Conservation (phyloP, 2,113 vertebrate species). For the Glaucidium brasilianum region DNA sequence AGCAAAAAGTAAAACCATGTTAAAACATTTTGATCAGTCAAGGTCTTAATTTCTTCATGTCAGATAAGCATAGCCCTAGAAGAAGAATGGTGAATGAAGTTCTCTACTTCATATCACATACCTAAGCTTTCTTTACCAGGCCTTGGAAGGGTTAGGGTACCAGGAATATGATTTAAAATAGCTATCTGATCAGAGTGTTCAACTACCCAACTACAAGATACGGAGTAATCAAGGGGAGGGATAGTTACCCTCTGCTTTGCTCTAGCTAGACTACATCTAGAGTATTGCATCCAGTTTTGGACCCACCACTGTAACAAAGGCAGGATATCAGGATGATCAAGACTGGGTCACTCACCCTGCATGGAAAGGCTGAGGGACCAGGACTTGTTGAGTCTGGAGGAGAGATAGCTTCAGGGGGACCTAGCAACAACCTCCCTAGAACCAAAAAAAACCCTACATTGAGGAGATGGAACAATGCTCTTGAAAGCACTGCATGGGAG, state of each 20-base stretch:
- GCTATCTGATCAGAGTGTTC: not conserved
- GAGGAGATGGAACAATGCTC: not conserved
- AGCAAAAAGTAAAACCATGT: not conserved
- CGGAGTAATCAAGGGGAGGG: not conserved
- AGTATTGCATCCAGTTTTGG: not conserved
- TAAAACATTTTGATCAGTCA: not conserved
- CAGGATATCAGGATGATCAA: not conserved
- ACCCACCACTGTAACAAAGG: rapidly evolving
- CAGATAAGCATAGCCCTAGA: not conserved
- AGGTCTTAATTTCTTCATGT: not conserved
- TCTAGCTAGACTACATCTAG: not conserved
- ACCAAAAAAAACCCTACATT: not conserved
- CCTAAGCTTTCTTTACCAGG: not conserved
- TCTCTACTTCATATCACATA: not conserved
- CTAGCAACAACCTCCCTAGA: not conserved
- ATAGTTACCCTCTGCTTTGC: not conserved
- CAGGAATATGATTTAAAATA: not conserved
- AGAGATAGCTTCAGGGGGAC: not conserved
- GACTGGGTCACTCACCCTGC: not conserved
- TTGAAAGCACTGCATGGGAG: not conserved
- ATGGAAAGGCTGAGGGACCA: not conserved
- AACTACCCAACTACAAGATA: not conserved
- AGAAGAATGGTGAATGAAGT: not conserved
- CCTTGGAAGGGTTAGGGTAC: not conserved
- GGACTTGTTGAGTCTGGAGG: not conserved